phyloP scores from a whole-genome alignment of 30 jellyfish, hydroid and myxozoan species.

The Aurelia coerulea region DNA sequence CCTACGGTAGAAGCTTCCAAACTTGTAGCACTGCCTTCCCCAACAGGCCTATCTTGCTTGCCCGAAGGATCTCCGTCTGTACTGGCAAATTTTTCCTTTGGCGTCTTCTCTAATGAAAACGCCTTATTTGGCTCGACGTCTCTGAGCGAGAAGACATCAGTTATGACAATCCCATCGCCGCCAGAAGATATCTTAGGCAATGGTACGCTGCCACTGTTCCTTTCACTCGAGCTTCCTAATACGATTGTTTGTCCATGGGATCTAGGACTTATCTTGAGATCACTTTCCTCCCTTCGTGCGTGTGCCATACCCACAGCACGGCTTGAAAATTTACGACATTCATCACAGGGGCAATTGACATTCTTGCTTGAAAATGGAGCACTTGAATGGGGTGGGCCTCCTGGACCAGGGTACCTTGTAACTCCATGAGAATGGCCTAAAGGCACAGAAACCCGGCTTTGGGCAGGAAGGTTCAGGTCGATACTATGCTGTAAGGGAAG shows the following conservation, averaged over 20 bases:
- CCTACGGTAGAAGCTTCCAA: not conserved
- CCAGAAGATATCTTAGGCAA: not conserved
- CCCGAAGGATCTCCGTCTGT: not conserved
- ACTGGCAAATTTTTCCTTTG: not conserved
- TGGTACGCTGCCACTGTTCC: not conserved
- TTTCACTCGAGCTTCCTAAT: not conserved
- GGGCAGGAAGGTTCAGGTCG: not conserved
- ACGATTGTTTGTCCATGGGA: too few relatives aligned
- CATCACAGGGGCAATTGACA: conserved; percentile 45
- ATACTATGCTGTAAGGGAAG: not conserved
- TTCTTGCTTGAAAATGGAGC: conserved; percentile 5
- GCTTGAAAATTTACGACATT: conserved; percentile 10
- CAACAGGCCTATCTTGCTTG: not conserved
- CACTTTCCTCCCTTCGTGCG: not conserved
- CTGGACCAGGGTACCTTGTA: conserved; percentile 11
- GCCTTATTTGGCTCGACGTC: not conserved
- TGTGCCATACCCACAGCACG: not conserved
- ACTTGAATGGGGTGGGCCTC: conserved; percentile 14
- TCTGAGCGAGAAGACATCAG: conserved; percentile 43
- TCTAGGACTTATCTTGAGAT: not conserved
- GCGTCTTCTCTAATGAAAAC: not conserved
- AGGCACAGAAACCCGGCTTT: too few relatives aligned
- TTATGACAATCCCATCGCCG: not conserved
- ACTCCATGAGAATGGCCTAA: too few relatives aligned
- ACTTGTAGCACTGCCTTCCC: not conserved